Evolutionary conservation across 1,140 invertebrate species (phyloP), one percentile per base, ranked within the genome.

Genomic region (Drosophila nasuta): DNA sequence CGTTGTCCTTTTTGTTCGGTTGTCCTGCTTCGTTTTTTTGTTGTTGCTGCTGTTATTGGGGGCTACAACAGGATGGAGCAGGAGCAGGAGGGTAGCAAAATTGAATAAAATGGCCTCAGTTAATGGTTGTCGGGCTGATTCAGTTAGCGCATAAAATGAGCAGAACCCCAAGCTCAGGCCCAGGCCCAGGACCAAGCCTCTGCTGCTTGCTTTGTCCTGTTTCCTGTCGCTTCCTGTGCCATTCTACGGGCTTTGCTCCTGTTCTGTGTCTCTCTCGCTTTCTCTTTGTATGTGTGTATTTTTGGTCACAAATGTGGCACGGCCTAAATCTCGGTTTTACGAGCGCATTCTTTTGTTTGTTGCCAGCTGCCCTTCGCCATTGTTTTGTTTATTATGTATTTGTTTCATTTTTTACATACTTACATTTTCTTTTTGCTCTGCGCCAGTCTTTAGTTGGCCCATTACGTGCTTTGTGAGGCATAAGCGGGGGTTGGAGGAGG

Each of bases 71-170:
- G 38, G 65, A 51, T 52, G 1, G n/a, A 13, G 30, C 13, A 3
- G 30, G 7, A 4, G 33, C 51, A 20, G 69, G 17, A 6, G 69
- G 70, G 75, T 70, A 85, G 81, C 85, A 64, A 88, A 88, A 88
- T 88, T 89, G 85, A 88, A 88, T 88, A 89, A 88, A 88, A 88
- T 88, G 85, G 85, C 81, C 85, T 62, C 81, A 88, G 85, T 89
- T 88, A 88, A 88, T 88, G 85, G 85, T 81, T 88, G 85, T 89
- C 86, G 85, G 85, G 86, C 85, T 88, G 86, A 88, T 88, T 88
- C 85, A 88, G 85, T 88, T 88, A 88, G 83, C 83, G 83, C 85
- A 88, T 88, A 88, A 88, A 88, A 88, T 88, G 83, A 88, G 83
- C 80, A 80, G 77, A 73, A 67, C 30, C 75, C 41, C 54, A 30